Percentiles rank a stretch among this genome's conserved stretches.
Conservation (phyloP, 2,797 vertebrate genomes). For the Ctenochaetus hawaiiensis region DNA sequence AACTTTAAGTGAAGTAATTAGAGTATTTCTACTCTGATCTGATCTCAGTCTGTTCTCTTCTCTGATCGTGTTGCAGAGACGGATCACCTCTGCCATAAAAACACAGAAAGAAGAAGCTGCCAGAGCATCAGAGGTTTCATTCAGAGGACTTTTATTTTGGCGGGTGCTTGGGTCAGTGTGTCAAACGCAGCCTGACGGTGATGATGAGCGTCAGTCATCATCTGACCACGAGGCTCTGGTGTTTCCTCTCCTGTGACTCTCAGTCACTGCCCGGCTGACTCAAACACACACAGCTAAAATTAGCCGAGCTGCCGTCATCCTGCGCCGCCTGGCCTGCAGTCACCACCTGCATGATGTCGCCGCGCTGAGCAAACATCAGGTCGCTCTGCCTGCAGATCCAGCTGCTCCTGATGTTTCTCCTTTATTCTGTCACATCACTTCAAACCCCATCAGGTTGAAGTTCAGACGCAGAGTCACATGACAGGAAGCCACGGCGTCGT, state of each 20-base stretch:
- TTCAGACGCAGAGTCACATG: constrained; percentile 14
- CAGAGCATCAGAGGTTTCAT: too few species aligned
- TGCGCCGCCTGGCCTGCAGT: neutral
- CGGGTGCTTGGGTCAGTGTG: neutral
- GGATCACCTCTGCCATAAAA: too few species aligned
- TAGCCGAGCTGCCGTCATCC: constrained; percentile 11
- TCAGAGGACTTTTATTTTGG: too few species aligned
- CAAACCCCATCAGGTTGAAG: neutral
- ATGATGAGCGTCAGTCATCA: constrained; percentile 24
- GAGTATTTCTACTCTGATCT: too few species aligned
- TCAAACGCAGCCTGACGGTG: neutral
- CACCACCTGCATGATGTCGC: constrained; percentile 21
- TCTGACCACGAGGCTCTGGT: constrained; percentile 41
- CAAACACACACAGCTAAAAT: constrained; percentile 23
- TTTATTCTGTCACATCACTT: neutral
- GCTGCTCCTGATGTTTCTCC: too few species aligned
- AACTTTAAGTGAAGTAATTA: too few species aligned
- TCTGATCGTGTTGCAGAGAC: too few species aligned
- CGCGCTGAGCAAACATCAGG: neutral
- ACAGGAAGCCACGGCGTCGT: neutral
- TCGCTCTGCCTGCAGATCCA: too few species aligned
- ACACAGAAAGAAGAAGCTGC: too few species aligned
- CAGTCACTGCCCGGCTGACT: constrained; percentile 54
- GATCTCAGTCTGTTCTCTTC: too few species aligned
- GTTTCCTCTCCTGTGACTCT: constrained; percentile 65